Evolutionary conservation across 2,113 vertebrate genomes (phyloP), one percentile per base, ranked within the genome.

Genomic region (Stegostoma tigrinum): DNA sequence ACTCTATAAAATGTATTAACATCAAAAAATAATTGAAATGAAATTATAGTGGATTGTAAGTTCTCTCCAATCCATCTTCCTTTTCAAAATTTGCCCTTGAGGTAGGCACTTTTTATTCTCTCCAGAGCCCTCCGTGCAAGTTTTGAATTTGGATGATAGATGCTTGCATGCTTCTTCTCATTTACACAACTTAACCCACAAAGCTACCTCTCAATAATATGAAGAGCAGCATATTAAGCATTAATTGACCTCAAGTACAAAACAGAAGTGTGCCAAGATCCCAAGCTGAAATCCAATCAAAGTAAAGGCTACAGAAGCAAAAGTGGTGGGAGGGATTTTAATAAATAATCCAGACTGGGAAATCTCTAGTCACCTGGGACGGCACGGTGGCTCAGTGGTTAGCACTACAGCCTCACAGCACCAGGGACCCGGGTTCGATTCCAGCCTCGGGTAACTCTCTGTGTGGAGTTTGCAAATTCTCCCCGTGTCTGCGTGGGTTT

Each of bases 1-100:
- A 7, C 17, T 19, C 7, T 90, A 17, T 19, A 42, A 67, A 6
- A 38, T 97, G 98, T 6, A 98, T 95, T 96, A 97, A 97, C 7
- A 98, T 97, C 0, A 97, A 96, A 17, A 97, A 55, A 83, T 83
- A 38, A 83, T 21, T 19, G n/a, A 83, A 42, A 42, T 70, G 21
- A 61, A 61, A 72, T 83, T 42, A 83, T 83, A 14, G 19, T 5
- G 23, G 24, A 42, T 6, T 45, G 24, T 55, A 48, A 14, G 48
- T 55, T 89, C 52, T 27, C 45, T 8, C 66, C 15, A 1, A 14
- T 38, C 34, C 14, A 55, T 66, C 30, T 91, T 66, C 30, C n/a
- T 19, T 24, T 3, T 61, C 30, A 91, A 64, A 34, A 64, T 66
- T 38, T 64, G 42, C 19, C 30, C 24, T 23, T 24, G 24, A 68